Evolutionary conservation across 2,113 vertebrate genomes (phyloP), one percentile per base, ranked within the genome.

Genomic region (Gambusia affinis): DNA sequence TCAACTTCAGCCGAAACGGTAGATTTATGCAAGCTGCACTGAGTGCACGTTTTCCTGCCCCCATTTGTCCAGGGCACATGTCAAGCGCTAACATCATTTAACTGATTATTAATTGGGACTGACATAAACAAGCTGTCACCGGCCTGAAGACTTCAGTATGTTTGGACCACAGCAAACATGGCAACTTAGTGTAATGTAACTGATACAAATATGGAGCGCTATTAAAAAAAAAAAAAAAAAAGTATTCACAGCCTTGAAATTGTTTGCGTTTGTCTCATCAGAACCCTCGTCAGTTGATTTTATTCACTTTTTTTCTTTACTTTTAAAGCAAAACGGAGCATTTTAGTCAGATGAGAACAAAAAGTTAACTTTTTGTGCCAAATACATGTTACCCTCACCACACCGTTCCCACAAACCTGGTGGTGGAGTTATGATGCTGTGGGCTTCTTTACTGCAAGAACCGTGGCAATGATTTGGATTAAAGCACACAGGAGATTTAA

Each of bases 21-120:
- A 92, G 85, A 93, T 93, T 93, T 91, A 93, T 92, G 91, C 89
- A 93, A 94, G 91, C 83, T 83, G 81, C 76, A 51, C 83, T 60
- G 85, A 82, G 83, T 90, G 88, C 85, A 87, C 90, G 82, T 88
- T 90, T 90, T 79, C 81, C 77, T 72, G 74, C 61, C 83, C 62
- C 60, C 80, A 74, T 89, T 91, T 88, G 85, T 88, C 75, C 79
- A 39, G 85, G 87, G 80, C 87, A 86, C 88, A 90, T 89, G 87
- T 92, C 88, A 88, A 89, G 79, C 71, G 33, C 71, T 72, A 78
- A 81, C 88, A 92, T 92, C 90, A 91, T 90, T 91, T 85, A 90
- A 90, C 84, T 82, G 91, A 92, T 89, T 92, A 91, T 92, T 87
- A 91, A 92, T 89, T 90, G 62, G 79, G 70, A 84, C 79, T 84